Conservation (phyloP, 2,888 invertebrate species). For the Cephus pygmeus region DNA sequence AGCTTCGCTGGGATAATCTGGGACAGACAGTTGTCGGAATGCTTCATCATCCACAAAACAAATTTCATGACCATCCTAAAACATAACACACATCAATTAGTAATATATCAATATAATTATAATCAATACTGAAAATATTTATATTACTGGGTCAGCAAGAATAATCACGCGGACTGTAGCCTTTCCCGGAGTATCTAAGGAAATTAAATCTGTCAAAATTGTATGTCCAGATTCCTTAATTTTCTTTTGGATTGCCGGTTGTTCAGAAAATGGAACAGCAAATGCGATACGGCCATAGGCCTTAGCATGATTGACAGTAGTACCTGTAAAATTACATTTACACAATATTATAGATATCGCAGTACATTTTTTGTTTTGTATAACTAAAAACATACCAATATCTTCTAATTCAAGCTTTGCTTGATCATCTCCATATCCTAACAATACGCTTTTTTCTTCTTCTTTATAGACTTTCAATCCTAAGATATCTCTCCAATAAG, state of each 20-base stretch:
- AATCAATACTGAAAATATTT: background rate
- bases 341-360: background rate
- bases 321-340: constrained; percentile 63
- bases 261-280: constrained; percentile 82
- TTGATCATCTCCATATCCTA: constrained; percentile 81
- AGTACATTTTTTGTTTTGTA: background rate
- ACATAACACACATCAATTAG: constrained; percentile 30
- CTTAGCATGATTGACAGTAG: constrained; percentile 81
- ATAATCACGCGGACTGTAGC: constrained; percentile 97
- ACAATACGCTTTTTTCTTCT: constrained; percentile 71
- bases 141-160: constrained; percentile 87
- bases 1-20: constrained; percentile 86
- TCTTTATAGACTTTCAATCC: constrained; percentile 78
- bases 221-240: constrained; percentile 78
- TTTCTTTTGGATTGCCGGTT: constrained; percentile 79
- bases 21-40: constrained; percentile 86
- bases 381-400: constrained; percentile 70
- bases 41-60: constrained; percentile 98
- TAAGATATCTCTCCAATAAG: constrained; percentile 87
- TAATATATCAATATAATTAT: constrained; percentile 3
- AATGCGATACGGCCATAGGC: constrained; percentile 97
- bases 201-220: constrained; percentile 89
- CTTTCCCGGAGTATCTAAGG: constrained; percentile 97
- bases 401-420: constrained; percentile 81
- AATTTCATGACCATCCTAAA: constrained; percentile 93